Conservation (phyloP, 30 jellyfish, hydroid and myxozoan species). For the Cassiopea andromeda region DNA sequence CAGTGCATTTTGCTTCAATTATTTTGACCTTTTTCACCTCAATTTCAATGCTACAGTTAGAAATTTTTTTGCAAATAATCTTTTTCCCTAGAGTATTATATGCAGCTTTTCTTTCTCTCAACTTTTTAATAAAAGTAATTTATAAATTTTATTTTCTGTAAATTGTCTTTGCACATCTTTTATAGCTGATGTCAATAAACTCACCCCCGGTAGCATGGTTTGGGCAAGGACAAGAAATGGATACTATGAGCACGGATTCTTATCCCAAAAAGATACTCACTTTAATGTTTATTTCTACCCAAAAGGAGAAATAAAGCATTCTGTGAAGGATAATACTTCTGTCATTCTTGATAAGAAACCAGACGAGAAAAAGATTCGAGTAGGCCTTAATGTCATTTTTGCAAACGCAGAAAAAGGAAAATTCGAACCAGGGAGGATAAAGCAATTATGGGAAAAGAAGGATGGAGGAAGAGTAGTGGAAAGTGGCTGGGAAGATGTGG, state of each 20-base stretch:
- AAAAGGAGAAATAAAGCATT: constrained; percentile 82
- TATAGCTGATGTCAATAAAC: constrained; percentile 69
- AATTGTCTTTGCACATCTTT: neutral
- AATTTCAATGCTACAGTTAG: too few species aligned
- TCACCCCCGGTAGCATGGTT: constrained; percentile 94
- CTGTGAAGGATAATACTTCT: constrained; percentile 78
- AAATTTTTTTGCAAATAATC: too few species aligned
- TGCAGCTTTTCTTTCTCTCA: too few species aligned
- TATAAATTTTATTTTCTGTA: neutral
- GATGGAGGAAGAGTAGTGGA: constrained; percentile 12
- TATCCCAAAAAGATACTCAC: constrained; percentile 92
- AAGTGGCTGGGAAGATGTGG: constrained; percentile 58
- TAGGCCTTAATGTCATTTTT: constrained; percentile 84
- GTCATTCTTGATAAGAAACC: constrained; percentile 86
- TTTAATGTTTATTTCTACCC: constrained; percentile 88
- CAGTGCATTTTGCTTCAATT: too few species aligned
- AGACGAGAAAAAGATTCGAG: constrained; percentile 67
- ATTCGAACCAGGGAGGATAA: constrained; percentile 55
- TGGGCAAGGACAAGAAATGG: constrained; percentile 91
- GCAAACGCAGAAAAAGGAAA: constrained; percentile 51
- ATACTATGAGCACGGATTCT: constrained; percentile 79
- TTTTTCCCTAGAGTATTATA: too few species aligned
- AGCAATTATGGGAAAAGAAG: constrained; percentile 55
- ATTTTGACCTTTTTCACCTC: too few species aligned
- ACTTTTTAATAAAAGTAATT: too few species aligned